These are phyloP conservation scores for Zygaena filipendulae DNA, from an alignment of 2,888 invertebrate species.

Conservation along the genomic window DNA sequence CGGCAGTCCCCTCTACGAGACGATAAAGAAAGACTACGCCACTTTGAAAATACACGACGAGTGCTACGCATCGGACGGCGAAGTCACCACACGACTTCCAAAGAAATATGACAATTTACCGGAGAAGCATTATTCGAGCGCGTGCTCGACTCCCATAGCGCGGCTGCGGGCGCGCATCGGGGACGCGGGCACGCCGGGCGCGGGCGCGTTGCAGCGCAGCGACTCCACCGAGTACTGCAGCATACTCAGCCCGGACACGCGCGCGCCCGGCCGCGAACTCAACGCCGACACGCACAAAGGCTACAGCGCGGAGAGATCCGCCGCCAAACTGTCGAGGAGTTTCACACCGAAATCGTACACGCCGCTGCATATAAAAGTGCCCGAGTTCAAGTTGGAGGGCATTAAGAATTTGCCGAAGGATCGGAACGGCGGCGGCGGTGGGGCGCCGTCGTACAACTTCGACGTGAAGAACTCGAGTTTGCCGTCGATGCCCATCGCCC, in stretches of 20 bases:
- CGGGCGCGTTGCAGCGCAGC: slow-evolving; percentile 41
- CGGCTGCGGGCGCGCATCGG: slow-evolving; percentile 41
- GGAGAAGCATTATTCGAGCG: slow-evolving; percentile 41
- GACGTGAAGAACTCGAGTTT: slow-evolving; percentile 58
- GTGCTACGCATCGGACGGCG: slow-evolving; percentile 35
- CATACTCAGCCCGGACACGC: slow-evolving; percentile 46
- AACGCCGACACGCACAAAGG: slow-evolving; percentile 31
- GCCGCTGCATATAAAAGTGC: slow-evolving; percentile 56
- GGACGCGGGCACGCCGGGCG: slow-evolving; percentile 42
- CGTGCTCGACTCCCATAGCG: slow-evolving; percentile 50
- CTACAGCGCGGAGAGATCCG: slow-evolving; percentile 29
- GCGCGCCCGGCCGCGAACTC: slow-evolving; percentile 27
- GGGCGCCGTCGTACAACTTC: slow-evolving; percentile 51
- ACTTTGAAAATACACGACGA: slow-evolving; percentile 28
- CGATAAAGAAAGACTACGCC: slow-evolving; percentile 25
- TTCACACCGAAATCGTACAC: slow-evolving; percentile 60
- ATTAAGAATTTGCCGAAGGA: slow-evolving; percentile 43
- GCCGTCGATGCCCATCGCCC: slow-evolving; percentile 63
- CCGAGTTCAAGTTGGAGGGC: slow-evolving; percentile 47
- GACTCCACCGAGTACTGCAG: slow-evolving; percentile 64
- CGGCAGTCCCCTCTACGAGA: slow-evolving; percentile 38
- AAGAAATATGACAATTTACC: slow-evolving; percentile 31
- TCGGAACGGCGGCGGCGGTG: slow-evolving; percentile 25
- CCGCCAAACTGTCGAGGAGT: slow-evolving; percentile 46
- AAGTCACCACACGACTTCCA: slow-evolving; percentile 20